These are phyloP conservation scores for Carettochelys insculpta DNA, from an alignment of 2,113 vertebrate genomes.

Conservation along the genomic window DNA sequence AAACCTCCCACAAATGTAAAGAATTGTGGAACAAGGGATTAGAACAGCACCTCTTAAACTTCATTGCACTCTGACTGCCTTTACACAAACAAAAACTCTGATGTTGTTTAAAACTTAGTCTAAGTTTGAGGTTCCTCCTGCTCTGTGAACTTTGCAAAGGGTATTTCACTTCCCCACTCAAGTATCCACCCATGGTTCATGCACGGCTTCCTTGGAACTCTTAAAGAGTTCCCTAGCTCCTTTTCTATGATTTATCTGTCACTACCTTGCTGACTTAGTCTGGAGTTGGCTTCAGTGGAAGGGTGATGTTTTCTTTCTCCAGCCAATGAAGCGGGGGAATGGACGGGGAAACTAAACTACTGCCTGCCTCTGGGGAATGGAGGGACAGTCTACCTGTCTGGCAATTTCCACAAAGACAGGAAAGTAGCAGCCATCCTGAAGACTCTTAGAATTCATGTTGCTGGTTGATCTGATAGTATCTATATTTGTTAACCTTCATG, in stretches of 20 bases:
- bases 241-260: background rate
- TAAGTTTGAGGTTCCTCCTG: background rate
- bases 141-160: background rate
- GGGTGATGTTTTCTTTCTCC: background rate
- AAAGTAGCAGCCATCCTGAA: background rate
- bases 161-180: background rate
- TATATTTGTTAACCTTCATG: background rate
- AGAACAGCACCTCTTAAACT: too few species aligned
- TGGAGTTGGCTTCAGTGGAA: background rate
- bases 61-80: too few species aligned
- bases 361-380: background rate
- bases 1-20: too few species aligned
- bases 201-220: background rate
- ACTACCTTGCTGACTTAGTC: background rate
- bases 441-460: background rate
- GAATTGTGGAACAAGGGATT: too few species aligned
- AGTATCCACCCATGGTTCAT: background rate
- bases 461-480: background rate
- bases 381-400: background rate
- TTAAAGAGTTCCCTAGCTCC: background rate
- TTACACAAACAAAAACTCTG: too few species aligned
- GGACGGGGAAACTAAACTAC: background rate
- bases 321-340: background rate
- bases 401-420: background rate
- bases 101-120: background rate